These are phyloP conservation scores for Falco concolor DNA, from an alignment of 2,797 vertebrate species.

Conservation along the genomic window DNA sequence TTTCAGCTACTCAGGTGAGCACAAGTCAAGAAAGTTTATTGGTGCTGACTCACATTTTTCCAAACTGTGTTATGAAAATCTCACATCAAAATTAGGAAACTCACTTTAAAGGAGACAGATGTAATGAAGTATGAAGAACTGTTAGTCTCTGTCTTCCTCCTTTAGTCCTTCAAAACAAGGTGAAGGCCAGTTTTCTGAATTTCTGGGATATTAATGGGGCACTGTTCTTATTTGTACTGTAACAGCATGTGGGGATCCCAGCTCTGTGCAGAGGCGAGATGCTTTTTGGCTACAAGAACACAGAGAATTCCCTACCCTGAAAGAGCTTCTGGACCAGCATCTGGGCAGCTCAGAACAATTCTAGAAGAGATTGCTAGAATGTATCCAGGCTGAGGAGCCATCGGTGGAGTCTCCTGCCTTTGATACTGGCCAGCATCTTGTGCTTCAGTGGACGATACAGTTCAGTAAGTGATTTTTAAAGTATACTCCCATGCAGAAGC, in stretches of 20 bases:
- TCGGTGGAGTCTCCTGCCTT: neutral
- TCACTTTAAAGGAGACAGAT: neutral
- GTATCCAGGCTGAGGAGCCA: neutral
- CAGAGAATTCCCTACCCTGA: neutral
- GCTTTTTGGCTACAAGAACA: neutral
- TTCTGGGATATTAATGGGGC: neutral
- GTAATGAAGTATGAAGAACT: neutral
- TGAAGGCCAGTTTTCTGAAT: neutral
- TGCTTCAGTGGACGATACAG: neutral
- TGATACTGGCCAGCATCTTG: neutral
- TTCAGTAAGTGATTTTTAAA: neutral
- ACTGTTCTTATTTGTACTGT: neutral
- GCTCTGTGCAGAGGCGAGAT: neutral
- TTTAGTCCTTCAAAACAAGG: neutral
- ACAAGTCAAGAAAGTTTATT: neutral
- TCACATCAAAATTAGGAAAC: neutral
- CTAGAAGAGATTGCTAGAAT: neutral
- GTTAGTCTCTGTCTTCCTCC: neutral
- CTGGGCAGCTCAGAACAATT: neutral
- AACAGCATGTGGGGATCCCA: neutral
- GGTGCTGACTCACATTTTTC: neutral
- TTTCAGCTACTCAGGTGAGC: neutral
- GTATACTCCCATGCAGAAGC: neutral
- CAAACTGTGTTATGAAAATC: neutral
- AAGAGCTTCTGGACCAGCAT: neutral